Evolutionary conservation across 2,113 vertebrate species (phyloP), one percentile per base, ranked within the genome.

Genomic region (Oreochromis spilurus): DNA sequence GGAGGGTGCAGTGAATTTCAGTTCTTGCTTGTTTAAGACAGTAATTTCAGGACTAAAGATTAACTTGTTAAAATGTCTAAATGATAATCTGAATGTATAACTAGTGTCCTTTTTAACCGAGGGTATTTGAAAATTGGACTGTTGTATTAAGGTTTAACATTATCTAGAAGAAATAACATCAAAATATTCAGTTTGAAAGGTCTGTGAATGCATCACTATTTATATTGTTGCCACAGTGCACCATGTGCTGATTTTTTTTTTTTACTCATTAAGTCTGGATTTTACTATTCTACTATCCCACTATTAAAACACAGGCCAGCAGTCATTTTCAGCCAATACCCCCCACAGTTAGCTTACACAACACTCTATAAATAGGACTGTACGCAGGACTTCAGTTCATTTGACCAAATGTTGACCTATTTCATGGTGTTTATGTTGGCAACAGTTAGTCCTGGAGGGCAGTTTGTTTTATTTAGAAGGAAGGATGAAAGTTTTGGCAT

Each of bases 401-500:
- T 70, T 88, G 83, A 89, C 92, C 89, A 87, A 92, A 84, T 83
- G 72, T 53, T 90, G 82, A 89, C 90, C 87, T 31, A 36, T 81
- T 91, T 93, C 80, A 21, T 77, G 52, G 38, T 53, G 65, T 48
- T 72, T 36, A 14, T 86, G 81, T 65, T 93, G 93, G 89, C 92
- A 85, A 6, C 36, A 10, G n/a, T 77, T 81, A 1, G 34, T 52
- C 84, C 77, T n/a, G 7, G 19, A 13, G 40, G 84, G 80, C 21
- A 5, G 12, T 34, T 81, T 38, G 84, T 90, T 85, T 90, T 54
- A 77, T 79, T 77, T 78, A 81, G 38, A 48, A 67, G 17, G 5
- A 58, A 87, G 75, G 77, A 85, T 90, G 85, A 89, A 89, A 48
- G 89, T 60, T 65, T 67, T 89, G 91, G 84, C 85, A 5, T 79